Evolutionary conservation across 2,113 vertebrate genomes (phyloP).

Genomic region (Phalacrocorax aristotelis): DNA sequence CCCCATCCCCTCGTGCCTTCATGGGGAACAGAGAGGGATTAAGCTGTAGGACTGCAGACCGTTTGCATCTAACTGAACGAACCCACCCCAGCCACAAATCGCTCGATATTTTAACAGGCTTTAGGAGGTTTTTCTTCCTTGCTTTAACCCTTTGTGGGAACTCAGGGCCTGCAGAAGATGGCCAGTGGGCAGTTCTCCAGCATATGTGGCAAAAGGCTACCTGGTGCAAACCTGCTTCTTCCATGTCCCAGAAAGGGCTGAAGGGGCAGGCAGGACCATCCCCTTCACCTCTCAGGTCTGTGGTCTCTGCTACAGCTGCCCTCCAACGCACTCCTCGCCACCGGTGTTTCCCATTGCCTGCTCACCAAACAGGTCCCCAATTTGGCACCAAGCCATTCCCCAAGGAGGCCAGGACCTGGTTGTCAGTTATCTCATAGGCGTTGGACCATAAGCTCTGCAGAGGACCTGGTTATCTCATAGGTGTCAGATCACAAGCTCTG

Average conservation of each 20-base stretch:
- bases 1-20: rapidly evolving
- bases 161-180: not conserved
- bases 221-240: not conserved
- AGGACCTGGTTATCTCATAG: not conserved
- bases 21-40: not conserved
- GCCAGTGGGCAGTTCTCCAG: not conserved
- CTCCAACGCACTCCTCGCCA: rapidly evolving
- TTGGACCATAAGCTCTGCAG: not conserved
- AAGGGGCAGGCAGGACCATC: not conserved
- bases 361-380: not conserved
- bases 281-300: not conserved
- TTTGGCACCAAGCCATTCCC: not conserved
- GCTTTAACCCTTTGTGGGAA: not conserved
- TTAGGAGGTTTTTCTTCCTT: not conserved
- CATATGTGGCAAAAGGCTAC: rapidly evolving
- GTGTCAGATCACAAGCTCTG: not conserved
- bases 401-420: not conserved
- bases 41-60: not conserved
- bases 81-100: not conserved
- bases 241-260: not conserved
- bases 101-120: not conserved
- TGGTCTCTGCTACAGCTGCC: not conserved
- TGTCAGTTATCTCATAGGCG: not conserved
- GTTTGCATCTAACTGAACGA: rapidly evolving
- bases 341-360: not conserved